Evolutionary conservation across 1,140 invertebrate genomes (phyloP).

Genomic region (Drosophila pachea): DNA sequence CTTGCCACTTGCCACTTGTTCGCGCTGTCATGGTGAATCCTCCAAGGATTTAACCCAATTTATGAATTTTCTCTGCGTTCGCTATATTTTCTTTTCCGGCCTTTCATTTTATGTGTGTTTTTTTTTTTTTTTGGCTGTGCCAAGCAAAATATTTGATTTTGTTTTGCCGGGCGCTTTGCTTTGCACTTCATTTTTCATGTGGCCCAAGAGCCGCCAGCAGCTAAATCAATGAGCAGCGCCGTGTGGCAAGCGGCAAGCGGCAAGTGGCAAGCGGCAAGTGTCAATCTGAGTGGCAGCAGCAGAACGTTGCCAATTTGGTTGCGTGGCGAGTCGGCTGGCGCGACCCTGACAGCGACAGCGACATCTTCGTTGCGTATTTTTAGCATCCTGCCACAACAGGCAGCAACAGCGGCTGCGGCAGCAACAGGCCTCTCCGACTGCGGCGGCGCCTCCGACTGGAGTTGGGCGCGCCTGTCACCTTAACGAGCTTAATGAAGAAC

Average conservation of each 20-base stretch:
- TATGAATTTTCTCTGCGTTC: conserved; percentile 62
- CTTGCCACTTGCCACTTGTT: conserved; percentile 59
- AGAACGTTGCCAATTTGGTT: conserved; percentile 59
- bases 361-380: conserved; percentile 49
- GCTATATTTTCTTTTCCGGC: background rate
- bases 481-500: conserved; percentile 76
- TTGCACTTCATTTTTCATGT: conserved; percentile 73
- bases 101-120: background rate
- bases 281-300: conserved; percentile 64
- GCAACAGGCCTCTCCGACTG: conserved; percentile 54
- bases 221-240: conserved; percentile 36
- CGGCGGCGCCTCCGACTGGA: conserved; percentile 14
- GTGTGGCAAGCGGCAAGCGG: conserved; percentile 12
- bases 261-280: conserved; percentile 42
- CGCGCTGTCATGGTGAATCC: conserved; percentile 75
- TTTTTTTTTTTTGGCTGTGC: conserved; percentile 4
- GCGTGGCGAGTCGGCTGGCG: conserved; percentile 30
- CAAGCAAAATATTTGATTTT: conserved; percentile 76
- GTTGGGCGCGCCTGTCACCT: conserved; percentile 57
- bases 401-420: background rate
- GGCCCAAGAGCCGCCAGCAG: conserved; percentile 45
- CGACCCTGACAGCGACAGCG: conserved; percentile 49
- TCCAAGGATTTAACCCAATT: conserved; percentile 77
- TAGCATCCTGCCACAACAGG: conserved; percentile 5
- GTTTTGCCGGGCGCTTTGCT: conserved; percentile 48